phyloP scores from a whole-genome alignment of 2,888 invertebrate genomes.

The Drosophila aldrichi region DNA sequence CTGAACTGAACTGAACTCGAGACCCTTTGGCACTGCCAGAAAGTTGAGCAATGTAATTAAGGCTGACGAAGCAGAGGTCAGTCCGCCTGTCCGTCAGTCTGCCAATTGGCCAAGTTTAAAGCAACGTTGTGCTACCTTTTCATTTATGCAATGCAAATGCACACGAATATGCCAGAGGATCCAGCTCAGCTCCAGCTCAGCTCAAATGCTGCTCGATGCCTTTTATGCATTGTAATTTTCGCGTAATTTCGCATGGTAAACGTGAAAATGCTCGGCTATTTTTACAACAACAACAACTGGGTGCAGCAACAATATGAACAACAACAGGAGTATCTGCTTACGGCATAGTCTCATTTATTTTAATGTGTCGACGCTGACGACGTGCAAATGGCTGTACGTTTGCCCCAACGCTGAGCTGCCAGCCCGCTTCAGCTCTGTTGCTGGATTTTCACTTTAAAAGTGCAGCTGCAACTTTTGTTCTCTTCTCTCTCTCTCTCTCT shows the following conservation, averaged over 20 bases:
- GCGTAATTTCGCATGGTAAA: constrained; percentile 72
- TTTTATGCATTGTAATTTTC: constrained; percentile 76
- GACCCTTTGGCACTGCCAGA: constrained; percentile 29
- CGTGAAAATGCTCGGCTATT: constrained; percentile 63
- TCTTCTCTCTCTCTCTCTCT: background rate
- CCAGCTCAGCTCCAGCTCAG: constrained; percentile 24
- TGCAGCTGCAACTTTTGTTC: constrained; percentile 43
- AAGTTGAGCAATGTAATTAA: constrained; percentile 66
- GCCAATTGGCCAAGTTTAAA: no score
- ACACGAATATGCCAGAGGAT: constrained; percentile 20
- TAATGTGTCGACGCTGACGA: constrained; percentile 77
- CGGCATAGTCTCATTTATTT: constrained; percentile 78
- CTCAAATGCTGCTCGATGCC: constrained; percentile 39
- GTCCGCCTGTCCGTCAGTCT: no score
- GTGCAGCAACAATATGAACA: constrained; percentile 3
- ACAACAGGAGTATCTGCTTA: constrained; percentile 55
- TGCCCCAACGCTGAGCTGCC: constrained; percentile 44
- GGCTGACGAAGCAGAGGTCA: constrained; percentile 23
- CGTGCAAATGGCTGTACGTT: constrained; percentile 75
- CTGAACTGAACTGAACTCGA: constrained; percentile 19
- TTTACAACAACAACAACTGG: constrained; percentile 24
- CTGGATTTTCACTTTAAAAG: constrained; percentile 57
- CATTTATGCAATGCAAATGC: constrained; percentile 49
- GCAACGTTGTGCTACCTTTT: constrained; percentile 4
- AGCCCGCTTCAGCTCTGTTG: constrained; percentile 26